Percentiles rank a stretch among this genome's conserved stretches.
Evolutionary conservation across 2,888 invertebrate genomes (phyloP).

Genomic region (Muscina levida): DNA sequence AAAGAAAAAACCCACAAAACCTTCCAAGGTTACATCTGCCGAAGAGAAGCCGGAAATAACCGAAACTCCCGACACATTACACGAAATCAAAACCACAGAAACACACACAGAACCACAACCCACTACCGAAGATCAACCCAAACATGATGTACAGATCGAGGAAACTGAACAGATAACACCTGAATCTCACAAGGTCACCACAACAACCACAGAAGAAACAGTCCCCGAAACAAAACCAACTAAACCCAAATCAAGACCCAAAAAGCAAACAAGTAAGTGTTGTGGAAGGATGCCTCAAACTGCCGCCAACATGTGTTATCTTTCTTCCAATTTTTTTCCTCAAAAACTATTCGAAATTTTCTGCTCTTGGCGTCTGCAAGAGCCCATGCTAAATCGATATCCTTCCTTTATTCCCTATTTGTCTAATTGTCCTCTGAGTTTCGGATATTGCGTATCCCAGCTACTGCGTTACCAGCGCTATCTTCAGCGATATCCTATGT

Average conservation of each 20-base stretch:
- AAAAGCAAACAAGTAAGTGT: slow-evolving; percentile 80
- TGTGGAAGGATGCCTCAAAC: slow-evolving; percentile 48
- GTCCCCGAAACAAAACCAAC: slow-evolving; percentile 78
- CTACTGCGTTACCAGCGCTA: slow-evolving; percentile 36
- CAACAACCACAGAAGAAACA: slow-evolving; percentile 75
- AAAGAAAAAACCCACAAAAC: slow-evolving; percentile 75
- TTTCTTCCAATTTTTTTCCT: slow-evolving; percentile 22
- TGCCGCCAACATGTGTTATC: slow-evolving; percentile 38
- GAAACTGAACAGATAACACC: slow-evolving; percentile 80
- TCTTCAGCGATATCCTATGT: slow-evolving; percentile 26
- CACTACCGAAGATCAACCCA: slow-evolving; percentile 67
- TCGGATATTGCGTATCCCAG: slow-evolving; percentile 11
- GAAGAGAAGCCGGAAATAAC: slow-evolving; percentile 61
- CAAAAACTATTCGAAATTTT: slow-evolving; percentile 27
- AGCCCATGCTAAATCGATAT: slow-evolving; percentile 19
- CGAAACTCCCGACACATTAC: slow-evolving; percentile 68
- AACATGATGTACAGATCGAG: slow-evolving; percentile 74
- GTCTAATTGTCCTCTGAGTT: slow-evolving; percentile 4
- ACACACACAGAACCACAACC: slow-evolving; percentile 68
- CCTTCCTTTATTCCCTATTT: slow-evolving; percentile 23
- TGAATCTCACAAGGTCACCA: slow-evolving; percentile 76
- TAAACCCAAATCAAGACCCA: slow-evolving; percentile 78
- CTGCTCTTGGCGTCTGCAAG: slow-evolving; percentile 40
- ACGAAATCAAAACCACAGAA: slow-evolving; percentile 69
- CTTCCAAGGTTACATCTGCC: slow-evolving; percentile 67